Conservation (phyloP, 2,888 invertebrate genomes). For the Malthinus flaveolus region DNA sequence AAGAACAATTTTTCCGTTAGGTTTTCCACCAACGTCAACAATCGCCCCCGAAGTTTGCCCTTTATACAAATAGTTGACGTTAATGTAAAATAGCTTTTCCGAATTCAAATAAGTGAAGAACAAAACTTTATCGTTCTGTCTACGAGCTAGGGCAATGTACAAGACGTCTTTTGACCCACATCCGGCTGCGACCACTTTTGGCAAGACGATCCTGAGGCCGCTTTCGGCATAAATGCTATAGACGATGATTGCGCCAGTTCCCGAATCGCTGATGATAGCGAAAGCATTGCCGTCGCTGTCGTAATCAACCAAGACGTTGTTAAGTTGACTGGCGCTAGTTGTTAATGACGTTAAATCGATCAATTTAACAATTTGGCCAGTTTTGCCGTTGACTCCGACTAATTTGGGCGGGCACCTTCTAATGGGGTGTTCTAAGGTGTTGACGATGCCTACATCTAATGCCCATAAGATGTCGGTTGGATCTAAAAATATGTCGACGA, state of each 20-base stretch:
- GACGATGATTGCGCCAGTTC: constrained; percentile 55
- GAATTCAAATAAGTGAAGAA: constrained; percentile 65
- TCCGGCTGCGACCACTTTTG: constrained; percentile 55
- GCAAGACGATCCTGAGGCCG: constrained; percentile 63
- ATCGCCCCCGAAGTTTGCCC: constrained; percentile 61
- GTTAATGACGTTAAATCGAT: constrained; percentile 60
- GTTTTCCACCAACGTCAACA: constrained; percentile 62
- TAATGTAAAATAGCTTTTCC: constrained; percentile 60
- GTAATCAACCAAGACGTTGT: constrained; percentile 64
- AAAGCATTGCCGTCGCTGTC: constrained; percentile 56
- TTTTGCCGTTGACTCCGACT: constrained; percentile 61
- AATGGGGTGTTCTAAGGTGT: constrained; percentile 62
- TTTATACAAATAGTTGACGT: constrained; percentile 57
- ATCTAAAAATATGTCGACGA: constrained; percentile 67
- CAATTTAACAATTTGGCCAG: constrained; percentile 61
- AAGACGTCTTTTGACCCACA: constrained; percentile 59
- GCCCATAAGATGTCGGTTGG: constrained; percentile 63
- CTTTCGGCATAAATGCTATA: constrained; percentile 57
- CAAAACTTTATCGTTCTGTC: constrained; percentile 56
- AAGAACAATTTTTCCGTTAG: constrained; percentile 58
- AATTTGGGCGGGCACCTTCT: constrained; percentile 64
- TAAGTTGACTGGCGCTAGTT: constrained; percentile 58
- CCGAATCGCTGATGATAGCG: constrained; percentile 58
- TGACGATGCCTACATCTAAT: constrained; percentile 63
- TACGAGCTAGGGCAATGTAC: constrained; percentile 59